A percentile compares a stretch with the other conserved stretches of the same genome.
Conservation (phyloP, 1,140 invertebrate genomes). For the Scaptomyza hsui region DNA sequence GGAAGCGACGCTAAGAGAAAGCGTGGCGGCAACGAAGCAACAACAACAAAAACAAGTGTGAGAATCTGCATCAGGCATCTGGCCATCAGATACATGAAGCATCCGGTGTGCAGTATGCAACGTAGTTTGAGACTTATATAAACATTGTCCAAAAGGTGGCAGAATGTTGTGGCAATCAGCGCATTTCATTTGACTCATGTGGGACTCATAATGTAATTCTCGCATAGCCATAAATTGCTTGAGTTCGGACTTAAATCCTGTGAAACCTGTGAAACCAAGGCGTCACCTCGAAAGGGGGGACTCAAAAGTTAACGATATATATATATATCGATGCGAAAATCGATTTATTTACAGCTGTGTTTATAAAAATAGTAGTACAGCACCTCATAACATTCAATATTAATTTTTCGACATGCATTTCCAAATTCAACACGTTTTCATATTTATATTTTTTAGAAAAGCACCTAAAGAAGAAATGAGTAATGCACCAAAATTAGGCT, state of each 20-base stretch:
- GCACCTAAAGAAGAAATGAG: too few species aligned
- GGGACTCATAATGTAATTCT: constrained; percentile 26
- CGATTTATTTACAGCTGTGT: too few species aligned
- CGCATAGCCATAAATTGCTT: constrained; percentile 23
- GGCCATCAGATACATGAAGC: not conserved
- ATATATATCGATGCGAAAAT: too few species aligned
- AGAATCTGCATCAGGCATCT: constrained; percentile 6
- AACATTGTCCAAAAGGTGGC: constrained; percentile 10
- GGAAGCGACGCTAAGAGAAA: not conserved
- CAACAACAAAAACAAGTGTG: constrained; percentile 7
- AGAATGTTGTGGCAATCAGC: constrained; percentile 4
- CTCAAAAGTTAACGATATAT: too few species aligned
- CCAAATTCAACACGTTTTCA: too few species aligned
- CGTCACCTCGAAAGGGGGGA: too few species aligned
- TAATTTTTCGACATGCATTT: too few species aligned
- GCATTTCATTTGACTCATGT: constrained; percentile 27
- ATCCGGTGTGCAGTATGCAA: not conserved
- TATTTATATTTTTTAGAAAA: too few species aligned
- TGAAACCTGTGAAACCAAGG: not conserved
- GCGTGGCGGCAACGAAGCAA: not conserved
- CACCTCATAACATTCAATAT: too few species aligned
- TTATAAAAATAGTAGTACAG: too few species aligned
- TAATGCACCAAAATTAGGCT: too few species aligned
- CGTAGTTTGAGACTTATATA: constrained; percentile 3
- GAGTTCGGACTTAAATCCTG: not conserved